A percentile compares a stretch with the other conserved stretches of the same genome.
Evolutionary conservation across 1,140 invertebrate species (phyloP).

Genomic region (Belonocnema kinseyi): DNA sequence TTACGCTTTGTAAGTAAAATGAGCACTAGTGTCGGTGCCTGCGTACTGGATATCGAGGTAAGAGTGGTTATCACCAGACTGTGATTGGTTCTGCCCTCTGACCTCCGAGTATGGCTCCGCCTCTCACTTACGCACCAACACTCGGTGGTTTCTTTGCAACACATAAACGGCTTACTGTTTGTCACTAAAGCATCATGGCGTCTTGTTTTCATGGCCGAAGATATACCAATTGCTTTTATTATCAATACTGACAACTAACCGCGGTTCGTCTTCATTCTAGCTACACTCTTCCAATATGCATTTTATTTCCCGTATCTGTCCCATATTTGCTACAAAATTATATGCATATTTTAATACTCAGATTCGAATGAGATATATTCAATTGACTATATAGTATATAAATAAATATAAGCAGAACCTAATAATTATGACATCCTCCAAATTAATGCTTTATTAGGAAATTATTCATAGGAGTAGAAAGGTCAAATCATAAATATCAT

Average conservation of each 20-base stretch:
- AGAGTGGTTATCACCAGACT: slow-evolving; percentile 61
- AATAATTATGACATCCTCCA: no score
- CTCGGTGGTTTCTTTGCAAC: slow-evolving; percentile 43
- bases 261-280: not conserved
- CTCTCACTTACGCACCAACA: slow-evolving; percentile 62
- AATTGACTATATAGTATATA: no score
- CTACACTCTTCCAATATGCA: no score
- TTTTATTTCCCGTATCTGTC: no score
- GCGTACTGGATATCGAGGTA: slow-evolving; percentile 36
- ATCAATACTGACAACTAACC: not conserved
- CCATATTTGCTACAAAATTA: no score
- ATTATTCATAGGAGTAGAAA: no score
- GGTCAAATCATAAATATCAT: no score
- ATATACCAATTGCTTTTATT: not conserved
- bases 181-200: slow-evolving; percentile 35
- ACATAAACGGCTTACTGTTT: slow-evolving; percentile 45
- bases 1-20: not conserved
- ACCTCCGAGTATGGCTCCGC: slow-evolving; percentile 63
- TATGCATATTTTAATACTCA: no score
- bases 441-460: no score
- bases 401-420: no score
- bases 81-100: slow-evolving; percentile 67
- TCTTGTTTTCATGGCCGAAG: slow-evolving; percentile 18
- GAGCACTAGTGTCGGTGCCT: slow-evolving; percentile 24
- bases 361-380: no score